Percentiles rank a stretch among this genome's conserved stretches.
phyloP scores from a whole-genome alignment of 2,113 vertebrate genomes.

The Sus scrofa region DNA sequence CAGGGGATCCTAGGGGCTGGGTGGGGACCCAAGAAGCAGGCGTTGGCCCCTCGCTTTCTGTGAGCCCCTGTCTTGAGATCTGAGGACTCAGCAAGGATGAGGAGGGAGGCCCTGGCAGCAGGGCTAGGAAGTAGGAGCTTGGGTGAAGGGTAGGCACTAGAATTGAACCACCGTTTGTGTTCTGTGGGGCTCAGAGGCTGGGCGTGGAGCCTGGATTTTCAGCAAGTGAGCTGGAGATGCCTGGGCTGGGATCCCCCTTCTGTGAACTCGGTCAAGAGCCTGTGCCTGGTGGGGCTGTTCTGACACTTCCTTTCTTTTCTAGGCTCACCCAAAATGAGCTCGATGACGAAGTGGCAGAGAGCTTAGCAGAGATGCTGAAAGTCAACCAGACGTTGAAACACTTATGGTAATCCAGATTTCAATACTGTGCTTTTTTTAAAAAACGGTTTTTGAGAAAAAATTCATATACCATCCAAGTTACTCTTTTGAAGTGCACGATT shows the following conservation, averaged over 20 bases:
- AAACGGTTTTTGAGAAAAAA: background rate
- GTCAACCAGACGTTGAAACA: slow-evolving; percentile 89
- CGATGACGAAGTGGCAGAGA: slow-evolving; percentile 89
- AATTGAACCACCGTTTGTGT: background rate
- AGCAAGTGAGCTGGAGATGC: background rate
- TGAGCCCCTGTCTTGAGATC: background rate
- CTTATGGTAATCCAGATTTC: slow-evolving; percentile 88
- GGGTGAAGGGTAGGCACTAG: background rate
- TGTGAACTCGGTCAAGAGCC: background rate
- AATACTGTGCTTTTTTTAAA: slow-evolving; percentile 30
- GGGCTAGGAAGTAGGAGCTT: background rate
- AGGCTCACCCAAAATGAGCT: slow-evolving; percentile 91
- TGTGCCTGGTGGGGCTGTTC: background rate
- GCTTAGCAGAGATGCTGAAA: slow-evolving; percentile 89
- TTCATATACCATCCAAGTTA: background rate
- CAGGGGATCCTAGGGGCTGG: no score
- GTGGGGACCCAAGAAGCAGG: background rate
- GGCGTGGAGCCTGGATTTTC: background rate
- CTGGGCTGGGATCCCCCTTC: background rate
- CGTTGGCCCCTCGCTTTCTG: background rate
- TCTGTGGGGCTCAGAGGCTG: background rate
- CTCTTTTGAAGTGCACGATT: background rate
- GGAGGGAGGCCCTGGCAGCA: background rate
- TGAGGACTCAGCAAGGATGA: background rate
- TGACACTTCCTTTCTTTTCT: slow-evolving; percentile 52